Conservation (phyloP, 2,113 vertebrate genomes). For the Taxidea taxus region DNA sequence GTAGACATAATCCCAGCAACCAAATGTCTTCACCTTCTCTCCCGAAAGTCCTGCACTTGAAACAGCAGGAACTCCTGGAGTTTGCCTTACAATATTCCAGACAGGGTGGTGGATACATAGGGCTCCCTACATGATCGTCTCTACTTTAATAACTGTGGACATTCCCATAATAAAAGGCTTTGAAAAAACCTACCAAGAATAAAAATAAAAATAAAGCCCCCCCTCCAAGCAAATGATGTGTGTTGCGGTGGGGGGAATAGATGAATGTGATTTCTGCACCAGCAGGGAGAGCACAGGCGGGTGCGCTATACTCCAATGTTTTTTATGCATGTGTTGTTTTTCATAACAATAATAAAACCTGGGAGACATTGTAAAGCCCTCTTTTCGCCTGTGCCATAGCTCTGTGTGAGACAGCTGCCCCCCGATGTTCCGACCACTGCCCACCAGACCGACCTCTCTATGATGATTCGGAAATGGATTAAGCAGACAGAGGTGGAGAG, state of each 20-base stretch:
- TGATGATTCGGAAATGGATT: not conserved
- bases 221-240: not conserved
- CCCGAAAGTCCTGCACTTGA: not conserved
- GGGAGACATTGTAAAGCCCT: no score
- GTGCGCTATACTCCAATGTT: rapidly evolving
- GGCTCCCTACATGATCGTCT: not conserved
- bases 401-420: not conserved
- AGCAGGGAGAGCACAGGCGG: not conserved
- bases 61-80: not conserved
- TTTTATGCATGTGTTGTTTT: not conserved
- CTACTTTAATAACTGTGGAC: not conserved
- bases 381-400: not conserved
- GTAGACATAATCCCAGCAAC: not conserved
- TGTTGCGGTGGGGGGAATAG: not conserved
- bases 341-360: not conserved
- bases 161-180: not conserved
- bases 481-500: not conserved
- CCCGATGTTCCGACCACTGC: not conserved
- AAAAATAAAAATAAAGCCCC: not conserved
- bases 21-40: not conserved
- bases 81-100: not conserved
- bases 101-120: not conserved
- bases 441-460: not conserved
- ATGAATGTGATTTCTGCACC: not conserved
- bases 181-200: not conserved